Conservation (phyloP, 2,888 invertebrate genomes). For the Sphaerophoria taeniata region DNA sequence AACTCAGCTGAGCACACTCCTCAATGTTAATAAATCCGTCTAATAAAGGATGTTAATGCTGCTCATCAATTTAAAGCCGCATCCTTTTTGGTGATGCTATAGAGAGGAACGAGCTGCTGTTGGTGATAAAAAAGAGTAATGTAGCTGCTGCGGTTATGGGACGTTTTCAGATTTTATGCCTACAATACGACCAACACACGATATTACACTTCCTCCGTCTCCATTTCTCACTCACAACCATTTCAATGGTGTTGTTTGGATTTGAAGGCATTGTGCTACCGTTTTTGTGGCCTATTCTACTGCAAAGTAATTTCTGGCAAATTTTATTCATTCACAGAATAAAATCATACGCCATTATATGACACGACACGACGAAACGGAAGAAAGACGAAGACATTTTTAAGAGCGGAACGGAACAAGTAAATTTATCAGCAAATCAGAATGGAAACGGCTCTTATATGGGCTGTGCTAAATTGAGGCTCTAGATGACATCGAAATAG, state of each 20-base stretch:
- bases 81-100: constrained; percentile 18
- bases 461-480: constrained; percentile 55
- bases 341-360: constrained; percentile 54
- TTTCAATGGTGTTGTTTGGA: background rate
- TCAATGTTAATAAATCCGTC: constrained; percentile 73
- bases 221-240: no score
- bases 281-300: background rate
- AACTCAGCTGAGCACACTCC: constrained; percentile 62
- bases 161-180: constrained; percentile 46
- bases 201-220: no score
- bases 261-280: background rate
- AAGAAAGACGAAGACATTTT: constrained; percentile 1
- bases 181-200: background rate
- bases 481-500: constrained; percentile 58
- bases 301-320: constrained; percentile 43
- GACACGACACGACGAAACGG: background rate
- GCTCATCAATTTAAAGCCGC: constrained; percentile 65
- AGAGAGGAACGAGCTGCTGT: no score
- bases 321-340: constrained; percentile 65
- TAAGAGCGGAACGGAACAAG: constrained; percentile 9
- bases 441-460: constrained; percentile 49
- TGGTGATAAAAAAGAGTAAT: constrained; percentile 58
- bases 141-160: constrained; percentile 46
- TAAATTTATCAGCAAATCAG: constrained; percentile 53
- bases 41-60: constrained; percentile 73